These are phyloP conservation scores for Catocala fraxini DNA, from an alignment of 2,888 invertebrate genomes.

Conservation along the genomic window DNA sequence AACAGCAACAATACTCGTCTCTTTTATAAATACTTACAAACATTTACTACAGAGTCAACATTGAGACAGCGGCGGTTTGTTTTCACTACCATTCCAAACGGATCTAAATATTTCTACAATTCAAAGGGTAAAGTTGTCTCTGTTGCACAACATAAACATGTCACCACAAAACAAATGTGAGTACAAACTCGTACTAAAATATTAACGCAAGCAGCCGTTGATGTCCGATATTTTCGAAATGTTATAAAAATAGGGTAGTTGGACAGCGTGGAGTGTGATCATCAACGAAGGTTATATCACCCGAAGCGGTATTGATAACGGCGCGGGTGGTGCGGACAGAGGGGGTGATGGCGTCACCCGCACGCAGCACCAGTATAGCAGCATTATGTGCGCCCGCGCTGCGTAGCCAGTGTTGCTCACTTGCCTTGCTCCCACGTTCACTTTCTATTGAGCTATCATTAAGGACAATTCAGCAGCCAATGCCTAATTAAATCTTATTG, in stretches of 20 bases:
- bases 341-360: conserved; percentile 51
- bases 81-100: conserved; percentile 21
- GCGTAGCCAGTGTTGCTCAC: conserved; percentile 35
- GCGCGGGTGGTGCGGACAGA: conserved; percentile 29
- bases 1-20: too few relatives aligned
- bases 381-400: conserved; percentile 46
- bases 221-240: conserved; percentile 39
- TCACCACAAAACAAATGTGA: conserved; percentile 20
- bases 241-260: conserved; percentile 48
- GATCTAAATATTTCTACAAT: conserved; percentile 26
- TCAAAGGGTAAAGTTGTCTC: conserved; percentile 15
- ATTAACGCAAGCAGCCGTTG: conserved; percentile 17
- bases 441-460: conserved; percentile 71
- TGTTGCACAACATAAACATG: conserved; percentile 25
- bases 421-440: conserved; percentile 70
- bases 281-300: conserved; percentile 53
- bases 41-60: too few relatives aligned
- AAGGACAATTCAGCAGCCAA: conserved; percentile 50
- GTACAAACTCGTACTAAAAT: conserved; percentile 14
- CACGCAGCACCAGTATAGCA: conserved; percentile 26
- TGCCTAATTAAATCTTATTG: conserved; percentile 51
- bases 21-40: too few relatives aligned
- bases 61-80: conserved; percentile 12
- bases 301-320: conserved; percentile 39
- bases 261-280: conserved; percentile 47